phyloP scores from a whole-genome alignment of 2,797 vertebrate species.

The Emys orbicularis region DNA sequence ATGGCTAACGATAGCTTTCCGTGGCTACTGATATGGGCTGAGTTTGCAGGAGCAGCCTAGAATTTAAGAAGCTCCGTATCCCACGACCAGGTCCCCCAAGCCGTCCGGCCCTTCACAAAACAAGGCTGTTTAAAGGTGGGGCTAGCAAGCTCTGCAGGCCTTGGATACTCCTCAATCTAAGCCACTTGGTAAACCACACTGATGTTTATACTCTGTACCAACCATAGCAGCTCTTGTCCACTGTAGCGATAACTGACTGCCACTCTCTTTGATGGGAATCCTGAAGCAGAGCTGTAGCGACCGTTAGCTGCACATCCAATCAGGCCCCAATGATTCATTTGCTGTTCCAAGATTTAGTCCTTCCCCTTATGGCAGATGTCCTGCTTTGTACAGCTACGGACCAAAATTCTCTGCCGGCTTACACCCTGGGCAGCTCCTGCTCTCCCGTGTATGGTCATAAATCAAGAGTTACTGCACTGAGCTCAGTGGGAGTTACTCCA shows the following conservation, averaged over 20 bases:
- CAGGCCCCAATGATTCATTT: neutral
- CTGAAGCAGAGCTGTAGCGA: neutral
- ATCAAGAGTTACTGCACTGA: neutral
- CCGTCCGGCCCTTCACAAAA: neutral
- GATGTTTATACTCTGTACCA: neutral
- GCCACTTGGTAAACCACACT: neutral
- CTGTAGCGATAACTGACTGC: neutral
- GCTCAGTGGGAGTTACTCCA: neutral
- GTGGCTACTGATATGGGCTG: neutral
- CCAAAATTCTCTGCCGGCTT: neutral
- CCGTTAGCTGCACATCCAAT: neutral
- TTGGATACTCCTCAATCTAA: neutral
- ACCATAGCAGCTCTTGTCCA: neutral
- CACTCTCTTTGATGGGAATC: neutral
- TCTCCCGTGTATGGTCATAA: neutral
- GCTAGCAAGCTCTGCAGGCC: neutral
- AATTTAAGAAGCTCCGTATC: neutral
- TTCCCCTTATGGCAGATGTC: neutral
- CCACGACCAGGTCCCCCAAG: neutral
- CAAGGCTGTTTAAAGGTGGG: neutral
- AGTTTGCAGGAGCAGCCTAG: neutral
- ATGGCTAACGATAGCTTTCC: neutral
- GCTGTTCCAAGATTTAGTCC: neutral
- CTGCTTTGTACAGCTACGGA: neutral
- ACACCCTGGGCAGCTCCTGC: neutral